Evolutionary conservation across 2,888 invertebrate genomes (phyloP), one percentile per base, ranked within the genome.

Genomic region (Eupithecia subumbrata): DNA sequence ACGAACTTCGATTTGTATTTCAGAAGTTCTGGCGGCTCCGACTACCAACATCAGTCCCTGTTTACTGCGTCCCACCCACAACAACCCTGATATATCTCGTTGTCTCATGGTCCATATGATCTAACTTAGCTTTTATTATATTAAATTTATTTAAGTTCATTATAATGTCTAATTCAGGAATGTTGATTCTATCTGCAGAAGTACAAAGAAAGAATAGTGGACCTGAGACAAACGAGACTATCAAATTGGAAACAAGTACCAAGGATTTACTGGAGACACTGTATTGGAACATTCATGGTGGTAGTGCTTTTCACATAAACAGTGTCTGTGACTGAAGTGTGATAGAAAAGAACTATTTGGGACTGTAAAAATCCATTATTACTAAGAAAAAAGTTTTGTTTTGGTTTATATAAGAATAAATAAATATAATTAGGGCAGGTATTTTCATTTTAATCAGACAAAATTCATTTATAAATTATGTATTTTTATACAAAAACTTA

Each of bases 31-130:
- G 94, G 94, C 91, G 93, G 92, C 93, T 90, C 82, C 94, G 86
- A 89, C 92, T 86, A 84, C 92, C 87, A 92, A 89, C 92, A 90
- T 86, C 93, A 93, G 91, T 83, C 93, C 92, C 86, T 92, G 94
- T 90, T 91, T 93, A 89, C 94, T 91, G 82, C 94, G 93, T 82
- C 93, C 95, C 86, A 95, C 95, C 83, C 95, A 95, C 95, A 95
- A 94, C 94, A 95, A 96, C 87, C 96, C 96, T 87, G 96, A 96
- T 90, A 95, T 95, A 89, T 95, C 96, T 90, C 95, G 96, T 90
- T 95, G 95, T 93, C 95, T 96, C 92, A 95, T 96, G 96, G 95
- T 95, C 88, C 96, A 96, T 90, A 96, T 95, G 94, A 95, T 96
- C 86, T 96, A 95, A 93, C 87, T 86, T 72, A 30, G 22, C 18